Evolutionary conservation across 2,797 vertebrate species (phyloP).

Genomic region (Kryptolebias ocellatus): DNA sequence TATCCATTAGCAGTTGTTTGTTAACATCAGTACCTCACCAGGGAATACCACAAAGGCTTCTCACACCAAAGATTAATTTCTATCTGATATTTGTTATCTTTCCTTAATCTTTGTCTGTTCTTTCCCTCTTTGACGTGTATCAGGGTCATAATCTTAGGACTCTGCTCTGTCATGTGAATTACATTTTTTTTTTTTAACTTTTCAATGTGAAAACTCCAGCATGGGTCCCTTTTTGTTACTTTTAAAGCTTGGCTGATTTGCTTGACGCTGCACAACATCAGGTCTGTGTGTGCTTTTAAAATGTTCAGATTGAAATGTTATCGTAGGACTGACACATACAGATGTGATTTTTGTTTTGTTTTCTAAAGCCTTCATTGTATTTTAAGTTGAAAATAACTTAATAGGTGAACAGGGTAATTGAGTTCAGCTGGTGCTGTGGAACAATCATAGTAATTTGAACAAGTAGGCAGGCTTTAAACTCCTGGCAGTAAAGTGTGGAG

Average conservation of each 20-base stretch:
- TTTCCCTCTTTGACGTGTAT: not conserved
- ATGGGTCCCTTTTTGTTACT: not conserved
- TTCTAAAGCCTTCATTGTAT: not conserved
- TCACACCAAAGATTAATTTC: no score
- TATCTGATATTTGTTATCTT: no score
- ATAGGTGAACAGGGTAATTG: not conserved
- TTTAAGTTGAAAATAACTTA: not conserved
- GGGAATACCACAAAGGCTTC: no score
- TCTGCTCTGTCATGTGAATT: not conserved
- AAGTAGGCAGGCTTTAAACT: conserved; percentile 1
- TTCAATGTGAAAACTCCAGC: not conserved
- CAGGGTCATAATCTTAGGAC: not conserved
- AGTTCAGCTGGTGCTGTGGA: not conserved
- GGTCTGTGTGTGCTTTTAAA: no score
- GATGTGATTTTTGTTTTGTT: no score
- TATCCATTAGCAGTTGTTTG: not conserved
- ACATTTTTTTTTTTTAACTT: no score
- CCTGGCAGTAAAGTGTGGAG: conserved; percentile 1
- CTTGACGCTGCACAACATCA: not conserved
- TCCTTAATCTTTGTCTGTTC: not conserved
- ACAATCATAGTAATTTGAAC: conserved; percentile 4
- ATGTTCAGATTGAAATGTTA: no score
- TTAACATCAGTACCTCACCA: not conserved
- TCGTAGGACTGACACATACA: no score
- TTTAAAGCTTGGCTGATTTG: no score